phyloP scores from a whole-genome alignment of 2,113 vertebrate genomes.

The Bagarius yarrelli region DNA sequence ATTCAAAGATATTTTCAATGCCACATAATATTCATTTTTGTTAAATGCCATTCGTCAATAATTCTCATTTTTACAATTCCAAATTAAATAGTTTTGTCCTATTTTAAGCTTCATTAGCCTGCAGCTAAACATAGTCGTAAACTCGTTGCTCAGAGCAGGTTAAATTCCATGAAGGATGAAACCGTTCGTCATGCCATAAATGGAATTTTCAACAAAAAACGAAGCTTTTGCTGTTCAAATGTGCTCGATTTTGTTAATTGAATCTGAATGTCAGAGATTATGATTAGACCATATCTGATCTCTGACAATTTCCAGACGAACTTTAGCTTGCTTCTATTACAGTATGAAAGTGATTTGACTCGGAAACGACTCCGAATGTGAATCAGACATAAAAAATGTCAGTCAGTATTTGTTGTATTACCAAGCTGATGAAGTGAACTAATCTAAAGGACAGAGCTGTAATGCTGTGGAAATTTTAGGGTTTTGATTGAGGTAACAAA shows the following conservation, averaged over 20 bases:
- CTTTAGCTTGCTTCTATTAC: background rate
- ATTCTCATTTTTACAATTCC: no score
- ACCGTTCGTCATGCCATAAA: background rate
- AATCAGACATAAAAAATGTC: background rate
- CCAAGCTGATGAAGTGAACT: background rate
- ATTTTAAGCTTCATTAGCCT: no score
- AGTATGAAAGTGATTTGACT: background rate
- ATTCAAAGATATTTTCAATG: no score
- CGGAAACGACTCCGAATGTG: background rate
- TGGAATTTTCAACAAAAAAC: background rate
- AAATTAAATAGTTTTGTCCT: no score
- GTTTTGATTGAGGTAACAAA: background rate
- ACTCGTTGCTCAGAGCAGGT: background rate
- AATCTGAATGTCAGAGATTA: background rate
- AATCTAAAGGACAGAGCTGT: background rate
- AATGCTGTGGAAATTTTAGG: background rate
- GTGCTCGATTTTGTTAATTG: background rate
- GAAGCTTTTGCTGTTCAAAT: background rate
- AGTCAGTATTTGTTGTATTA: background rate
- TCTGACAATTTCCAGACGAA: background rate
- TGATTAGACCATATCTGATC: background rate
- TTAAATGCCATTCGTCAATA: no score
- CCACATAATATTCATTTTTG: no score
- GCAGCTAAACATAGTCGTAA: background rate
- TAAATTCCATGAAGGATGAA: background rate